These are phyloP conservation scores for Agriopis marginaria DNA, from an alignment of 2,888 invertebrate species.

Conservation along the genomic window DNA sequence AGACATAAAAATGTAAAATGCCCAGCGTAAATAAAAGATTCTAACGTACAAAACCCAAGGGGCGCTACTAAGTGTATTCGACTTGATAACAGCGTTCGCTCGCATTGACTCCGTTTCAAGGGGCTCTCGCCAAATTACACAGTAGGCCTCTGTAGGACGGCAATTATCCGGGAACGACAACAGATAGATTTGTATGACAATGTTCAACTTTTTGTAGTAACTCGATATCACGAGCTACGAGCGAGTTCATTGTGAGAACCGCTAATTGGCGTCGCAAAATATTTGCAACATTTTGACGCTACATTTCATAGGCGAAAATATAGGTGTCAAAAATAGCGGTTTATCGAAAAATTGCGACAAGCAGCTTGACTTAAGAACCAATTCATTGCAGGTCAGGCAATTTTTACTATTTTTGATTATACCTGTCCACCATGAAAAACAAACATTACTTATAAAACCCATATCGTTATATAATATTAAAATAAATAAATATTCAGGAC, in stretches of 20 bases:
- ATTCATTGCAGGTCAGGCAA: too few species aligned
- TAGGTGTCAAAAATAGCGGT: too few species aligned
- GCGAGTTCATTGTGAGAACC: constrained; percentile 50
- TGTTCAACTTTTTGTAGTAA: constrained; percentile 77
- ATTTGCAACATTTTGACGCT: constrained; percentile 24
- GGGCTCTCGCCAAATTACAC: constrained; percentile 77
- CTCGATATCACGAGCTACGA: constrained; percentile 62
- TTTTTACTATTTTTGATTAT: too few species aligned
- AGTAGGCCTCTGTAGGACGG: constrained; percentile 56
- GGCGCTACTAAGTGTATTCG: constrained; percentile 54
- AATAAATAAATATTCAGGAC: too few species aligned
- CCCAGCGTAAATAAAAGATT: constrained; percentile 12
- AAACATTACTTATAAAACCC: too few species aligned
- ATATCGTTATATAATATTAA: too few species aligned
- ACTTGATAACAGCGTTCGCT: constrained; percentile 62
- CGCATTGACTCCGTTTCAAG: constrained; percentile 70
- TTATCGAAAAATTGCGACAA: too few species aligned
- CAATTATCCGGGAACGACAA: constrained; percentile 79
- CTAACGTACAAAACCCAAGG: constrained; percentile 24
- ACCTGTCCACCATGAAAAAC: too few species aligned
- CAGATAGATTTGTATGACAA: constrained; percentile 86
- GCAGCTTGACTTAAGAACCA: too few species aligned
- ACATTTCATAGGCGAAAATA: background rate
- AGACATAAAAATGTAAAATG: constrained; percentile 3
- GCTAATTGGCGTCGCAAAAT: constrained; percentile 42